Evolutionary conservation across 2,888 invertebrate genomes (phyloP), one percentile per base, ranked within the genome.

Genomic region (Eretmocerus hayati): DNA sequence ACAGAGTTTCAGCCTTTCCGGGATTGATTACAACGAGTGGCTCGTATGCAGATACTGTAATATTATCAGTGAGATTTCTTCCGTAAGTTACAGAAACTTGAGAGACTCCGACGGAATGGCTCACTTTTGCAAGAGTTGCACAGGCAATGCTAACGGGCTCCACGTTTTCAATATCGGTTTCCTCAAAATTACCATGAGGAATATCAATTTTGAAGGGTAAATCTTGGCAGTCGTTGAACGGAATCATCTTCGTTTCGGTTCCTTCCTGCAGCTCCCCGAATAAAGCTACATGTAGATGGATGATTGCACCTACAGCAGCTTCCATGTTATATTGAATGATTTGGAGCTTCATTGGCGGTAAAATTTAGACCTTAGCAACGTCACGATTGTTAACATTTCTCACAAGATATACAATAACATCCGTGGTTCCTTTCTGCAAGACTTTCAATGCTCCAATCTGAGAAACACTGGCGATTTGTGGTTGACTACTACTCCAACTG

Each of bases 241-340:
- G 79, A 37, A 81, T 64, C 47, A 68, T 72, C 53, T 73, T 69
- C 0, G 69, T 61, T 15, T 71, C 68, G 0, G 62, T 50, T 16
- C 62, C 62, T 15, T 66, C 63, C n/a, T 58, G 57, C 33, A 67
- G 58, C 51, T 70, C 66, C 4, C 75, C 76, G 58, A 70, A 76
- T 36, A 81, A 65, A 5, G 76, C 77, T 2, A 82, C 62, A 19
- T 80, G 79, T 2, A 83, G 62, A 40, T 73, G 64, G 44, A 81
- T 72, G 0, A 71, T 64, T 36, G 73, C 71, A 9, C 77, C 78
- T 3, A 80, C 68, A 53, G 85, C 81, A 1, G 84, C 83, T 69
- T 90, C 89, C 64, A 87, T 82, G 41, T 77, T 76, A 54, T 81
- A 81, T 44, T 83, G 81, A 9, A 81, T 72, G 51, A 90, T 84